A percentile compares a stretch with the other conserved stretches of the same genome.
Conservation (phyloP, 1,140 invertebrate genomes). For the Amyelois transitella region DNA sequence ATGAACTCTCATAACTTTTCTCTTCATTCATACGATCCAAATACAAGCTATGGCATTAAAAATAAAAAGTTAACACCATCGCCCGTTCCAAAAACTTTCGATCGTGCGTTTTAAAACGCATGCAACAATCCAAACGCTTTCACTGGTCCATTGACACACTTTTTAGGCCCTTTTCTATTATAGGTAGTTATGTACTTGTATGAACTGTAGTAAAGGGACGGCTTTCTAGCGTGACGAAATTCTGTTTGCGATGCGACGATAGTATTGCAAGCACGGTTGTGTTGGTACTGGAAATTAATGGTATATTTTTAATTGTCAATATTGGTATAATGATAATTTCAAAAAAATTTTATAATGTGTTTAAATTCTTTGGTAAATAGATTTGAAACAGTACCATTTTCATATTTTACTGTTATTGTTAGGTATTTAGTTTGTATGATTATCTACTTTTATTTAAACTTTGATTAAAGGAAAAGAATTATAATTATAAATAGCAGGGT, state of each 20-base stretch:
- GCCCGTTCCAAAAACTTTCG: neutral
- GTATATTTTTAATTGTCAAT: neutral
- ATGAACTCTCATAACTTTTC: no score
- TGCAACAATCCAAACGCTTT: neutral
- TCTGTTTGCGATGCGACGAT: constrained; percentile 1
- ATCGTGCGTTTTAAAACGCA: neutral
- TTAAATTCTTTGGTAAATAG: neutral
- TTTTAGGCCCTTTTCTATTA: constrained; percentile 14
- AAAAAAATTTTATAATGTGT: neutral
- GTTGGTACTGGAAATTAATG: neutral
- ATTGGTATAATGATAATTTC: neutral
- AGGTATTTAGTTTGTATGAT: no score
- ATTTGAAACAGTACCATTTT: no score
- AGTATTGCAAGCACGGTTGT: neutral
- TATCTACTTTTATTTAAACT: no score
- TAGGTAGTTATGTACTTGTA: neutral
- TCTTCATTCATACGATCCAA: no score
- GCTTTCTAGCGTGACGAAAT: constrained; percentile 16
- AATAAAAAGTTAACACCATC: neutral
- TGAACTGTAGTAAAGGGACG: constrained; percentile 7
- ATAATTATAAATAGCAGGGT: no score
- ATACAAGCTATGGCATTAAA: no score
- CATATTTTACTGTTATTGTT: no score
- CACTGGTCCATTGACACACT: constrained; percentile 11
- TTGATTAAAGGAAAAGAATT: no score